Base-by-base conservation (phyloP, 2,888 invertebrate species). In the Drosophila subsilvestris region DNA sequence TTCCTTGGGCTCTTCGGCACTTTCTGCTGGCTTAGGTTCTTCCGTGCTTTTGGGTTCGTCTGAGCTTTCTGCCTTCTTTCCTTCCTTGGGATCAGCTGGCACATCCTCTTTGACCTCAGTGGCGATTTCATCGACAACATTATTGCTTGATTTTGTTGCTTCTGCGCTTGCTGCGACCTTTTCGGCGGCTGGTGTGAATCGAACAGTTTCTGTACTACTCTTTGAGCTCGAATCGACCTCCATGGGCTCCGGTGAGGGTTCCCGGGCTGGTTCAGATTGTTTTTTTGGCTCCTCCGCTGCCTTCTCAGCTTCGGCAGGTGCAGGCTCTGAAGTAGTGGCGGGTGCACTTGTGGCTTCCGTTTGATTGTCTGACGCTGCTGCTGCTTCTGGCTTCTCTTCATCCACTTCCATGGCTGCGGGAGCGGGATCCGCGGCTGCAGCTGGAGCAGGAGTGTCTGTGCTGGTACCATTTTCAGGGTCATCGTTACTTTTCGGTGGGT, bases 221-320 rank as follows among this genome's bases (percentile, higher is more conserved):
- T 82, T 86, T 22, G 84, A 70, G 63, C 80, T 83, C 5, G 66
- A 75, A 81, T 92, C 92, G 27, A 91, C 88, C 51, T 92, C 92
- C 91, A 92, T 92, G 12, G 91, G 86, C 67, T 92, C 92, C 17
- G 90, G 87, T 22, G 83, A 84, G 50, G 68, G 75, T 48, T 81
- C 82, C 76, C 88, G 86, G 44, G 65, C 67, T 20, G 68, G 61
- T 62, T 75, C 72, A 22, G 65, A 59, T 58, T 73, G 59, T 1
- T 25, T 48, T 61, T 72, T 76, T 29, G 76, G 57, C 37, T 71
- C 75, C 44, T 70, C 66, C 18, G 53, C 32, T n/a, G 56, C 32
- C 6, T 48, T 65, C 6, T 50, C 55, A 42, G 57, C 71, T 32
- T 69, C 71, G 17, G 50, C n/a, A 27, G 51, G 74, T 48, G 63